Evolutionary conservation across 2,888 invertebrate species (phyloP), one percentile per base, ranked within the genome.

Genomic region (Listrodromus nycthemerus): DNA sequence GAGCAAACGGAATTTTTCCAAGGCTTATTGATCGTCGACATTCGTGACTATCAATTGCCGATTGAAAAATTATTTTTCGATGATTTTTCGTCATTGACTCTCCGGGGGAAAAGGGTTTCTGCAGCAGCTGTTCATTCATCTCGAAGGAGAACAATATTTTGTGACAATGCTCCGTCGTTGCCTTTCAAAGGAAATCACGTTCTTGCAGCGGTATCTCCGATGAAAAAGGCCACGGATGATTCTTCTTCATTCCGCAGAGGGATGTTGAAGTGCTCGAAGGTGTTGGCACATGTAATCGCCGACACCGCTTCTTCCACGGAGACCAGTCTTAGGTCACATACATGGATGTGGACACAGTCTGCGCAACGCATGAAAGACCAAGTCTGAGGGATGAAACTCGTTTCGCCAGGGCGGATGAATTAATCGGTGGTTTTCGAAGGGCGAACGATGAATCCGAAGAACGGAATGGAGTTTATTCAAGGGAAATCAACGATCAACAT

Each of bases 281-380:
- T 5, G 10, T n/a, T 69, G 50, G 52, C 27, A 21, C 50, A 52
- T 70, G 50, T 13, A 50, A 52, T 50, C 16, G 58, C 13, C 5
- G 21, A 41, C 19, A n/a, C 16, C 27, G 16, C 27, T 48, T 24
- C 48, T 70, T 52, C 24, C 19, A 45, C 50, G 70, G 50, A 70
- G 13, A 30, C 70, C 45, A 48, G 48, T 10, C 8, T 45, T 69
- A 4, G 4, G 48, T 6, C 21, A 48, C 0, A 50, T 2, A 48
- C 50, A 50, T 48, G 19, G 6, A 21, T 52, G 55, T 52, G 13
- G 30, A 30, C n/a, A 19, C 48, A n/a, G n/a, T 30, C n/a, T 30
- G 50, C 24, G 7, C n/a, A 6, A 50, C 1, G n/a, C 16, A 50
- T 2, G 37, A 37, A 8, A 8, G 2, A 10, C 2, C 37, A 8